Evolutionary conservation across 2,888 invertebrate genomes (phyloP).

Genomic region (Heliconius ethilla): DNA sequence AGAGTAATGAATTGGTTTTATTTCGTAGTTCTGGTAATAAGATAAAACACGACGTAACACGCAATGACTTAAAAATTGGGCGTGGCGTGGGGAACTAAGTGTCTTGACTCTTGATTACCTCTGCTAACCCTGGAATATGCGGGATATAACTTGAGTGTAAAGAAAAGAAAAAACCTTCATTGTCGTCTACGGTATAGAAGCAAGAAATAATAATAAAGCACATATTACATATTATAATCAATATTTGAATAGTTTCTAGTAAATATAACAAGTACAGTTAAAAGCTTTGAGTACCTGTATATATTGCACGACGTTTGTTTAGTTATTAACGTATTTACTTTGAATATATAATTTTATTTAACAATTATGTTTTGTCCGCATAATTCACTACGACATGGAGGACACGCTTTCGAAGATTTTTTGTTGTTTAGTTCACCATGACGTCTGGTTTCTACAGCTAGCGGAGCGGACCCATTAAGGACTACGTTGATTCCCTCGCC

Average conservation of each 20-base stretch:
- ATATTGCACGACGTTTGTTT: neutral
- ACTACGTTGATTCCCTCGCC: no score
- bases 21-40: neutral
- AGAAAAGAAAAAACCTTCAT: neutral
- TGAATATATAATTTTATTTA: conserved; percentile 16
- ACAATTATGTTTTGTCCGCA: conserved; percentile 10
- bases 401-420: neutral
- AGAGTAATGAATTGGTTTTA: neutral
- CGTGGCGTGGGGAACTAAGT: neutral
- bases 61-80: neutral
- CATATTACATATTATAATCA: neutral
- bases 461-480: no score
- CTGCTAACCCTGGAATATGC: neutral
- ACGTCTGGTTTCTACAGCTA: no score
- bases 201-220: neutral
- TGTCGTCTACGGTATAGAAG: neutral
- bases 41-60: neutral
- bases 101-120: neutral
- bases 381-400: neutral
- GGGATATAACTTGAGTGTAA: neutral
- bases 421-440: neutral
- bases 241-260: neutral
- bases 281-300: conserved; percentile 2
- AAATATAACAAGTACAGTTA: conserved; percentile 1
- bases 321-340: conserved; percentile 19